These are phyloP conservation scores for Nesogale talazaci DNA, from an alignment of 2,113 vertebrate species.

Conservation along the genomic window DNA sequence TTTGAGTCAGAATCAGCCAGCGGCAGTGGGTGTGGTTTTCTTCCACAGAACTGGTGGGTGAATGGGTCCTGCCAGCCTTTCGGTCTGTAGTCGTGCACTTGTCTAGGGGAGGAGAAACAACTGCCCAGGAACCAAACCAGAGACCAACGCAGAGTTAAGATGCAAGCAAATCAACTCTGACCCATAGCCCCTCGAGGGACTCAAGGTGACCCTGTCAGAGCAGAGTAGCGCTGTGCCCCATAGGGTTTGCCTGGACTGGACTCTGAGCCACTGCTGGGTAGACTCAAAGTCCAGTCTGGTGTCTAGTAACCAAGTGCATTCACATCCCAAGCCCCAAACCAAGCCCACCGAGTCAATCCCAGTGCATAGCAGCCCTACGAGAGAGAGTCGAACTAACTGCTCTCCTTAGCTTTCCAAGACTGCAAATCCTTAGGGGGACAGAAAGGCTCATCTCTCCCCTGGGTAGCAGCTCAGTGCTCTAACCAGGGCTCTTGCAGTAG, in stretches of 20 bases:
- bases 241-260: not conserved
- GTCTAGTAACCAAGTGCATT: not conserved
- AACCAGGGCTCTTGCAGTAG: not conserved
- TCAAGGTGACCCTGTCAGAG: too few species aligned
- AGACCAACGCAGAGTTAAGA: slow-evolving; percentile 1
- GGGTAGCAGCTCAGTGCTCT: too few species aligned
- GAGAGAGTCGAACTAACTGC: too few species aligned
- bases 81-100: not conserved
- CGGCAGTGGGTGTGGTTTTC: too few species aligned
- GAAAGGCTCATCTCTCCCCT: too few species aligned
- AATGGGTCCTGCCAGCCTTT: not conserved
- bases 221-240: not conserved
- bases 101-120: not conserved
- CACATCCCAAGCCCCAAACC: not conserved
- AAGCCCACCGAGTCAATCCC: too few species aligned
- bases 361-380: too few species aligned
- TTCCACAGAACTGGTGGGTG: not conserved
- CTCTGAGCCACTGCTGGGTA: not conserved
- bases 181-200: too few species aligned
- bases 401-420: too few species aligned
- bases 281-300: not conserved
- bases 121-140: not conserved
- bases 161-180: not conserved
- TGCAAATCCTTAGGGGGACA: too few species aligned
- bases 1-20: too few species aligned